Conservation (phyloP, 2,888 invertebrate species). For the Drosophila robusta region DNA sequence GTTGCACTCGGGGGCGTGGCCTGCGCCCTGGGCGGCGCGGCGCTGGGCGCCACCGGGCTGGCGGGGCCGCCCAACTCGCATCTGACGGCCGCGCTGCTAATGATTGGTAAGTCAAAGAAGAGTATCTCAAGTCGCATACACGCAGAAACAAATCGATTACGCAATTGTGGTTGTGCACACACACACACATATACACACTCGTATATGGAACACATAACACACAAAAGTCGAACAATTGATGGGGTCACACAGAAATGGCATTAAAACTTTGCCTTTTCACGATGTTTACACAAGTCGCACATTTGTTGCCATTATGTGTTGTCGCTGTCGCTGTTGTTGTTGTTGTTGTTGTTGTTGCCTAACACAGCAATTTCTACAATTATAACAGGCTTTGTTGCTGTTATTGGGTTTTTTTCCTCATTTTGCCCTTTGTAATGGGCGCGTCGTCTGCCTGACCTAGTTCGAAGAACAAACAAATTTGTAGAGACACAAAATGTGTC, state of each 20-base stretch:
- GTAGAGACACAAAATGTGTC: conserved; percentile 72
- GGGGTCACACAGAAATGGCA: conserved; percentile 52
- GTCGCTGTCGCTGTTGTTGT: conserved; percentile 28
- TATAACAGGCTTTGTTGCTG: conserved; percentile 36
- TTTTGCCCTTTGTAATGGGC: conserved; percentile 22
- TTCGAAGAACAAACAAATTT: conserved; percentile 75
- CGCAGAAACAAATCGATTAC: not conserved
- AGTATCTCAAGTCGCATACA: not conserved
- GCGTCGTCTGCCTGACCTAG: conserved; percentile 61
- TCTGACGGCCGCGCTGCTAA: conserved; percentile 84
- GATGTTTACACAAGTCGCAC: conserved; percentile 66
- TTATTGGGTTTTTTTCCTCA: conserved; percentile 18
- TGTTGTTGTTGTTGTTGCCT: conserved; percentile 36
- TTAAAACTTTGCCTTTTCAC: conserved; percentile 58
- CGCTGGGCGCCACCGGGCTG: conserved; percentile 84
- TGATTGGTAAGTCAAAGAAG: conserved; percentile 83
- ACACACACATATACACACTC: no score
- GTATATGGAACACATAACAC: conserved; percentile 12
- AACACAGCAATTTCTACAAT: conserved; percentile 40
- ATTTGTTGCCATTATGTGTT: conserved; percentile 40
- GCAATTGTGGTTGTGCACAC: not conserved
- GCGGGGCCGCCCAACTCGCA: conserved; percentile 85
- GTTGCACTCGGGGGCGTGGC: conserved; percentile 85
- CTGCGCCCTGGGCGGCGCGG: conserved; percentile 85
- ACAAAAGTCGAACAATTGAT: conserved; percentile 53